Evolutionary conservation across 2,113 vertebrate species (phyloP), one percentile per base, ranked within the genome.

Genomic region (Silurus glanis): DNA sequence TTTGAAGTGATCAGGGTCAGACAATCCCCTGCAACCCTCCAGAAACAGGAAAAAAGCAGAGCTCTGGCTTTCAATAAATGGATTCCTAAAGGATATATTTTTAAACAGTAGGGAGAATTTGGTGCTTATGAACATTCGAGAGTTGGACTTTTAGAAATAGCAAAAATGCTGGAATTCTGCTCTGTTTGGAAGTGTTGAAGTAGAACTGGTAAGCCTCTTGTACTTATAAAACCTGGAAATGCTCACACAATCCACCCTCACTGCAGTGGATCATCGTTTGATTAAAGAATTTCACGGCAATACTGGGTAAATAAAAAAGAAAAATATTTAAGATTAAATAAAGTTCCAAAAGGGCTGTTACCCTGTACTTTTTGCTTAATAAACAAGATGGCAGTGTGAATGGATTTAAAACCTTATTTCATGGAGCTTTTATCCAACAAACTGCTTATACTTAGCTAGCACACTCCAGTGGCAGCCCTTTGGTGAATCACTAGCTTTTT

Each of bases 1-100:
- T 88, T 62, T 80, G 81, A 72, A 51, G 37, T 72, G 80, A 75
- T 80, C 72, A 72, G 49, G 81, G 64, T 71, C 53, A 59, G 37
- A 72, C 53, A 61, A 74, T 86, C 51, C 58, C 14, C 61, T 12
- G 78, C 61, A 64, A 81, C 74, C 23, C 14, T 69, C 17, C 5
- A 74, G 12, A 82, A 78, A 21, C 21, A 9, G 71, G 13, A 12
- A 25, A 12, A 37, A 71, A 56, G 53, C 13, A 12, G 16, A 72
- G 56, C 28, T 58, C 69, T 53, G 56, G 49, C 37, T 72, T 72
- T 83, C 69, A 76, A 78, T 67, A 83, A 64, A 13, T 23, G 23
- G 45, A 19, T 53, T 66, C 74, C 51, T 17, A 14, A 25, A 12
- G 25, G 84, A 69, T 66, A 25, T 8, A 6, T 64, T 51, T 66